Evolutionary conservation across 2,888 invertebrate species (phyloP).

Genomic region (Diadromus collaris): DNA sequence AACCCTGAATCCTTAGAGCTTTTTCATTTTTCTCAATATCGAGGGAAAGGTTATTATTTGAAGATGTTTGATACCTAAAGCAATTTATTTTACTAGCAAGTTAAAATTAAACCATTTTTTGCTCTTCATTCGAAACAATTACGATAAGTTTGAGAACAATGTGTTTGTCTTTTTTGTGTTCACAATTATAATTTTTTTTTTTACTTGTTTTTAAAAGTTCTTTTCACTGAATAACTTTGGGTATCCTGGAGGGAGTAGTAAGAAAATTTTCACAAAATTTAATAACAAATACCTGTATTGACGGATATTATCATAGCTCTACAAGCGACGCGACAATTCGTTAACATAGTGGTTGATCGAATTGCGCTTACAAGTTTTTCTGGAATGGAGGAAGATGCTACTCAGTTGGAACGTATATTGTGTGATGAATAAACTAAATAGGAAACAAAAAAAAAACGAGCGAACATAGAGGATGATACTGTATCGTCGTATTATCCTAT

Average conservation of each 20-base stretch:
- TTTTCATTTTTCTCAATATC: neutral
- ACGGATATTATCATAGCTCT: constrained; percentile 62
- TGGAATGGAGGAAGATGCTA: constrained; percentile 63
- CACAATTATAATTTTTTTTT: too few relatives aligned
- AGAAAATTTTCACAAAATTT: constrained; percentile 32
- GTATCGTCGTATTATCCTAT: constrained; percentile 50
- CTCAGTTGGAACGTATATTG: constrained; percentile 57
- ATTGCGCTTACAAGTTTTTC: constrained; percentile 54
- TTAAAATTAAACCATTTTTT: neutral
- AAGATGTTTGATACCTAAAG: neutral
- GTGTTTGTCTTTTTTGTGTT: neutral
- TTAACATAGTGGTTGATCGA: constrained; percentile 46
- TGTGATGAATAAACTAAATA: constrained; percentile 26
- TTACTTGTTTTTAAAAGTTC: neutral
- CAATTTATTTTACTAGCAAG: neutral
- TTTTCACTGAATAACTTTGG: neutral
- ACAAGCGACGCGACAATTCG: constrained; percentile 65
- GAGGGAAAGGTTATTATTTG: constrained; percentile 1
- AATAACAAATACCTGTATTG: constrained; percentile 67
- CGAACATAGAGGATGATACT: constrained; percentile 53
- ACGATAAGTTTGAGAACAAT: too few relatives aligned
- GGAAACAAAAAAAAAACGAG: constrained; percentile 36
- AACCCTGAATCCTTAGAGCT: constrained; percentile 31
- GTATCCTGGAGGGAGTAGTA: constrained; percentile 1
- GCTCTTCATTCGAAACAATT: too few relatives aligned